Evolutionary conservation across 2,888 invertebrate species (phyloP).

Genomic region (Tenthredo mesomela): DNA sequence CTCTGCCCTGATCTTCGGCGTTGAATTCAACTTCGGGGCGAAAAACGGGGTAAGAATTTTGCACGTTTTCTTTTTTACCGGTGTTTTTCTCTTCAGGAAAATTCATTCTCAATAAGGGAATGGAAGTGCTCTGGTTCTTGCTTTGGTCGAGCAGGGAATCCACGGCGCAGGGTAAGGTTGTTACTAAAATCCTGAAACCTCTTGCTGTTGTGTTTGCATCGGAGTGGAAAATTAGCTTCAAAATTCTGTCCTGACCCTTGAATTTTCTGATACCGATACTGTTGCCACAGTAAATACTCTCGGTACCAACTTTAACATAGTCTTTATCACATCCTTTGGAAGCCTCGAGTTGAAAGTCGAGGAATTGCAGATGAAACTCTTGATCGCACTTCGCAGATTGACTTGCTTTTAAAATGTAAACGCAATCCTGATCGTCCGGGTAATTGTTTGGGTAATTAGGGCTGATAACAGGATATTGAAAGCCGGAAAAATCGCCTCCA

Average conservation of each 20-base stretch:
- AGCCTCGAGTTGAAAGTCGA: conserved; percentile 79
- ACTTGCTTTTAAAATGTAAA: conserved; percentile 79
- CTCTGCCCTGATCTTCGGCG: conserved; percentile 52
- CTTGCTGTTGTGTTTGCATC: conserved; percentile 70
- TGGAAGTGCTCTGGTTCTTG: conserved; percentile 47
- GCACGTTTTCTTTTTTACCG: conserved; percentile 46
- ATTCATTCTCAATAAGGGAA: background rate
- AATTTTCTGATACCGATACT: conserved; percentile 78
- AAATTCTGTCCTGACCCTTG: conserved; percentile 77
- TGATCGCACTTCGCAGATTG: conserved; percentile 77
- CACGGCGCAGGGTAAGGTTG: conserved; percentile 76
- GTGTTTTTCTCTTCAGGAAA: background rate
- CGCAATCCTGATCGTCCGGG: conserved; percentile 77
- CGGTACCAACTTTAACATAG: conserved; percentile 79
- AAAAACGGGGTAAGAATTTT: conserved; percentile 57
- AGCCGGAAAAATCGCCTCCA: conserved; percentile 77
- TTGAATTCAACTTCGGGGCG: conserved; percentile 55
- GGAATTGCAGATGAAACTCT: conserved; percentile 80
- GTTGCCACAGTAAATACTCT: conserved; percentile 80
- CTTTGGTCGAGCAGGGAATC: conserved; percentile 49
- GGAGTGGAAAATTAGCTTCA: conserved; percentile 78
- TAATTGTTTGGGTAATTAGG: conserved; percentile 80
- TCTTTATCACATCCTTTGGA: conserved; percentile 79
- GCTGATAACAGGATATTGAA: conserved; percentile 79
- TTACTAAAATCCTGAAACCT: conserved; percentile 80